Evolutionary conservation across 64 coral and sea anemone genomes (phyloP).

Genomic region (Hydrozoanthus tunicans): DNA sequence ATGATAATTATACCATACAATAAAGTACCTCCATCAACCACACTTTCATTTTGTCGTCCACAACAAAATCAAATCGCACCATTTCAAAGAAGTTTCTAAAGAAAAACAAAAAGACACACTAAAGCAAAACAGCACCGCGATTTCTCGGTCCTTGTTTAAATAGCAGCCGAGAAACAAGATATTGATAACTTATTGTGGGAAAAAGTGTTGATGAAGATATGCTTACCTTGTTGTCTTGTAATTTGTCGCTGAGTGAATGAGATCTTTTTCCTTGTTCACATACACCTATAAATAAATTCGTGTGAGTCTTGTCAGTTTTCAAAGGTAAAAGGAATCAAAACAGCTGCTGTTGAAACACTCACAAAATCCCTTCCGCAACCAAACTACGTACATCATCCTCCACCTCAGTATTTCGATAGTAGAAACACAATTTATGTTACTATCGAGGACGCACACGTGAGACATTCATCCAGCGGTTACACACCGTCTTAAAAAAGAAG

Average conservation of each 20-base stretch:
- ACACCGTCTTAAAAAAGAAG: no score
- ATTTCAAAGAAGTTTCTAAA: slow-evolving; percentile 97
- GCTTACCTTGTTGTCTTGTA: slow-evolving; percentile 64
- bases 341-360: no score
- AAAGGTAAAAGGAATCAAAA: background rate
- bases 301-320: background rate
- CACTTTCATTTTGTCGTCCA: slow-evolving; percentile 90
- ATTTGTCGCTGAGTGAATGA: slow-evolving; percentile 35
- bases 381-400: no score
- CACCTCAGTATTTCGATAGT: no score
- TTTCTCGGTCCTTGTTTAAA: no score
- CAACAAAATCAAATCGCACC: slow-evolving; percentile 96
- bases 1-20: background rate
- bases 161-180: no score
- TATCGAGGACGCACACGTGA: no score
- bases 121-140: background rate
- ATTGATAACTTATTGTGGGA: background rate
- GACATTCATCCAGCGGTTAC: no score
- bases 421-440: no score
- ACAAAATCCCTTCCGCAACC: no score
- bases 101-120: background rate
- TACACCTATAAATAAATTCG: slow-evolving; percentile 64
- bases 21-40: slow-evolving; percentile 94
- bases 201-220: background rate
- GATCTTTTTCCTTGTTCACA: slow-evolving; percentile 65